A percentile compares a stretch with the other conserved stretches of the same genome.
These are phyloP conservation scores for Pterois miles DNA, from an alignment of 2,797 vertebrate genomes.

Conservation along the genomic window DNA sequence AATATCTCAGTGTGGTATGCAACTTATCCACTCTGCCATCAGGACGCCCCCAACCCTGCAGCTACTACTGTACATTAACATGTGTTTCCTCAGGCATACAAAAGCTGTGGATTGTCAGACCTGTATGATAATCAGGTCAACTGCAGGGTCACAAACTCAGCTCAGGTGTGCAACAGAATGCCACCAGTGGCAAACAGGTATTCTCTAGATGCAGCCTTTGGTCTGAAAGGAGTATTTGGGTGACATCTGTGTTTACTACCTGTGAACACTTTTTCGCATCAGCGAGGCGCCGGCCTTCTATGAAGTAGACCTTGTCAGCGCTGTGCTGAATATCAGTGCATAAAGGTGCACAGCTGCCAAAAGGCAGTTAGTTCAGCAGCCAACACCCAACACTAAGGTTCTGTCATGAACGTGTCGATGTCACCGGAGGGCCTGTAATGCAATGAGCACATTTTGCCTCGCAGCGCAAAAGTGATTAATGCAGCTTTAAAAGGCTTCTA, in stretches of 20 bases:
- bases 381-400: constrained; percentile 18
- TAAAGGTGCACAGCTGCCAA: constrained; percentile 1
- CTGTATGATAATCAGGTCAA: background rate
- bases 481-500: background rate
- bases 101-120: background rate
- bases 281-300: background rate
- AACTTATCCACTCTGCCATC: background rate
- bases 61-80: background rate
- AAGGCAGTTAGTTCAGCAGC: constrained; percentile 15
- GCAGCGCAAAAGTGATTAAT: background rate
- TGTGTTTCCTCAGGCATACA: background rate
- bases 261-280: background rate
- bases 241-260: background rate
- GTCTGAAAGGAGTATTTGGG: background rate
- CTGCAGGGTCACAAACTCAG: background rate
- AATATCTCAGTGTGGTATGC: too few relatives aligned
- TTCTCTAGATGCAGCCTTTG: background rate
- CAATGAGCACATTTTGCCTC: constrained; percentile 8
- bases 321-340: background rate
- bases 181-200: background rate
- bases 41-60: background rate
- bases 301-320: background rate
- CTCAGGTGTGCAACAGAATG: background rate
- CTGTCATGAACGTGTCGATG: constrained; percentile 8
- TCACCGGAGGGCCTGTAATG: background rate